Evolutionary conservation across 2,113 vertebrate genomes (phyloP).

Genomic region (Rana temporaria): DNA sequence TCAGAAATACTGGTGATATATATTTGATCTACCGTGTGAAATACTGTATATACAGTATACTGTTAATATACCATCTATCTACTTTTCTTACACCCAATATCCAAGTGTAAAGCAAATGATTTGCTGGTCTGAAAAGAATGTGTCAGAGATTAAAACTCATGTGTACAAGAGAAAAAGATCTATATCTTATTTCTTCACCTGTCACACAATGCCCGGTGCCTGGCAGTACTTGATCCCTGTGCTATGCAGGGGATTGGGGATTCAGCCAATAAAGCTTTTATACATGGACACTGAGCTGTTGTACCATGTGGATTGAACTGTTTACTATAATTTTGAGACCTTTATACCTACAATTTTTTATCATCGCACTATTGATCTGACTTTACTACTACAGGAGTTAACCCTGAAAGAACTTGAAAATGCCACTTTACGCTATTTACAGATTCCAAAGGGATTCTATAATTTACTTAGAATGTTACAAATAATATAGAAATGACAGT

Average conservation of each 20-base stretch:
- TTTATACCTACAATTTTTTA: neutral
- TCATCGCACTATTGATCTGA: neutral
- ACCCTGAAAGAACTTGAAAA: neutral
- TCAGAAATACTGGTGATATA: too few relatives aligned
- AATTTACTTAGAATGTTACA: too few relatives aligned
- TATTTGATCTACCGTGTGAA: too few relatives aligned
- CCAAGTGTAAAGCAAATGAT: neutral
- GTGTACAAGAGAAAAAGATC: neutral
- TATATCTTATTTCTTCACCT: neutral
- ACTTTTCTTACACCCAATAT: neutral
- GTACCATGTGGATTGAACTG: neutral
- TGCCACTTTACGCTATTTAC: too few relatives aligned
- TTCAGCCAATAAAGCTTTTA: conserved; percentile 1
- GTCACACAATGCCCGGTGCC: neutral
- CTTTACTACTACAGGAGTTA: neutral
- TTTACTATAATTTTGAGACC: neutral
- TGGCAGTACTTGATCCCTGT: neutral
- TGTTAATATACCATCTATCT: neutral
- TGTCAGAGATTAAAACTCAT: neutral
- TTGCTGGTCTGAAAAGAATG: neutral
- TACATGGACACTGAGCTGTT: conserved; percentile 4
- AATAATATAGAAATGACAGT: too few relatives aligned
- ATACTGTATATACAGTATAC: too few relatives aligned
- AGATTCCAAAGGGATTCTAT: too few relatives aligned
- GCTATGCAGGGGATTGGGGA: conserved; percentile 1